These are phyloP conservation scores for Yasuhikotakia modesta DNA, from an alignment of 2,797 vertebrate genomes.

Conservation along the genomic window DNA sequence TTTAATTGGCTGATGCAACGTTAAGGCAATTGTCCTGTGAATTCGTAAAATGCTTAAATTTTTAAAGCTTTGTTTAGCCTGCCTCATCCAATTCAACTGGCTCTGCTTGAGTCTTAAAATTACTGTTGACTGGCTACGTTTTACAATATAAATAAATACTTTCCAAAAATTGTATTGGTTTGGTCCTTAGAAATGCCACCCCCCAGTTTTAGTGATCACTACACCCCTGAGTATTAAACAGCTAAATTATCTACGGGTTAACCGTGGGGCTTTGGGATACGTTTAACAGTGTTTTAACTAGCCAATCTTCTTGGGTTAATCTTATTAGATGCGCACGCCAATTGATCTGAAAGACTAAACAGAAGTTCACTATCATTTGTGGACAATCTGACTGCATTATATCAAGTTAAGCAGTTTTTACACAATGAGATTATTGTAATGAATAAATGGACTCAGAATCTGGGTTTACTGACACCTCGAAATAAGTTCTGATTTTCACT, in stretches of 20 bases:
- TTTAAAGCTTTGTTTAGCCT: too few species aligned
- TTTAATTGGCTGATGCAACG: neutral
- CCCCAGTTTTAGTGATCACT: neutral
- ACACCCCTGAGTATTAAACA: neutral
- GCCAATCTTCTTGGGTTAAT: slow-evolving; percentile 60
- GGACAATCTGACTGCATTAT: neutral
- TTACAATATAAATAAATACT: neutral
- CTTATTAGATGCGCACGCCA: slow-evolving; percentile 54
- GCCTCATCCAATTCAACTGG: neutral
- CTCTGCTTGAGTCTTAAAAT: too few species aligned
- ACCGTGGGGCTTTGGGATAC: slow-evolving; percentile 32
- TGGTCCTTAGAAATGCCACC: neutral
- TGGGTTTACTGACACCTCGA: neutral
- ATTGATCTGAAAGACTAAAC: slow-evolving; percentile 42
- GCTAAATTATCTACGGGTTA: neutral
- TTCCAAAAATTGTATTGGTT: neutral
- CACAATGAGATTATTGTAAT: slow-evolving; percentile 9
- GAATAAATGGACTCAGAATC: slow-evolving; percentile 21
- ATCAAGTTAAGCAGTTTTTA: slow-evolving; percentile 1
- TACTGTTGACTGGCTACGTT: neutral
- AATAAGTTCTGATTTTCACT: slow-evolving; percentile 1
- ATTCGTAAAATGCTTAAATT: neutral
- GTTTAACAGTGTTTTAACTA: slow-evolving; percentile 59
- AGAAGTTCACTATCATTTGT: slow-evolving; percentile 21
- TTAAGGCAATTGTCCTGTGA: neutral